A percentile compares a stretch with the other conserved stretches of the same genome.
phyloP scores from a whole-genome alignment of 2,888 invertebrate genomes.

The Melanostoma mellinum region DNA sequence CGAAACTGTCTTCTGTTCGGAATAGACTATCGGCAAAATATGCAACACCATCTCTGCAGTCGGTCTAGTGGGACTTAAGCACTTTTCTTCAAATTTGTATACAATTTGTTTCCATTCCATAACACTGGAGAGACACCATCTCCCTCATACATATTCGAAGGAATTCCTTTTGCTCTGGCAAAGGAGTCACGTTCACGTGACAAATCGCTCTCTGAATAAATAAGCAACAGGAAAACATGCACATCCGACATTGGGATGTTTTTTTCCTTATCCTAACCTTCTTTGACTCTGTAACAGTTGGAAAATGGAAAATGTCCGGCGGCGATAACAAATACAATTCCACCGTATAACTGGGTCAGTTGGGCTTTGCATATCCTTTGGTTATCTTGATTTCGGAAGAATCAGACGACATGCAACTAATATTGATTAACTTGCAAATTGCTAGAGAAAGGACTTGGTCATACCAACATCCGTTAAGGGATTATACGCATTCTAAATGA shows the following conservation, averaged over 20 bases:
- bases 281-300: neutral
- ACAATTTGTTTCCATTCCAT: constrained; percentile 4
- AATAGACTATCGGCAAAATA: constrained; percentile 1
- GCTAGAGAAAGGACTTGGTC: neutral
- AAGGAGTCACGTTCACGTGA: constrained; percentile 36
- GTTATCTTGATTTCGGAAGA: constrained; percentile 14
- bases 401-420: constrained; percentile 7
- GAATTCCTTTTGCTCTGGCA: constrained; percentile 22
- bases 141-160: neutral
- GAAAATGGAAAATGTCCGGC: neutral
- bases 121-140: neutral
- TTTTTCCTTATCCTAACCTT: neutral
- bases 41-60: neutral
- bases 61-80: neutral
- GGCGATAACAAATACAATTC: neutral
- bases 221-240: constrained; percentile 36
- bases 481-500: too few species aligned
- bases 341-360: constrained; percentile 2
- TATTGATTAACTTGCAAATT: neutral
- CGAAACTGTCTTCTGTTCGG: neutral
- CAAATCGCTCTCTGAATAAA: constrained; percentile 48
- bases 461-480: too few species aligned
- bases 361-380: constrained; percentile 21
- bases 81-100: constrained; percentile 9
- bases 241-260: constrained; percentile 23